Evolutionary conservation across 2,113 vertebrate genomes (phyloP), one percentile per base, ranked within the genome.

Genomic region (Lontra canadensis): DNA sequence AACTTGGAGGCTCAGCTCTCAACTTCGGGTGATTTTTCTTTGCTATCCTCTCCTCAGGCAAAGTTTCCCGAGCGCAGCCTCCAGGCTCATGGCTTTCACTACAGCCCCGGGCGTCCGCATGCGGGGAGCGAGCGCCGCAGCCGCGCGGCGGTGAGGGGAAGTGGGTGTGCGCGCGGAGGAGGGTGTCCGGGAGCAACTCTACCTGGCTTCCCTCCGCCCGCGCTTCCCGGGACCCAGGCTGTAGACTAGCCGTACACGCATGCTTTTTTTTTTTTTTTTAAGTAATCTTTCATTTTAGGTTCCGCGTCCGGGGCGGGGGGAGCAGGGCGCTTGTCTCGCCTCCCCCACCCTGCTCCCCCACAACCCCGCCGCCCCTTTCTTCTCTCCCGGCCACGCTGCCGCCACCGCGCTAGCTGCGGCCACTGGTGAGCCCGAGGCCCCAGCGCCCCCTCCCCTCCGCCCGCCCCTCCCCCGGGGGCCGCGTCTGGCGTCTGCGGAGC

Each of bases 401-500:
- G 92, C 97, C 88, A 91, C 97, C 20, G 95, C 93, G 63, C 96
- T 97, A 17, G 78, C 97, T 94, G 96, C 85, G 95, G 97, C 98
- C 98, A 97, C 97, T 97, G 42, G 97, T 95, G 98, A 97, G 98
- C 98, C 82, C 5, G 61, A 91, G 88, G 96, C 96, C 93, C 86
- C 95, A 69, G 87, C 61, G 96, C 98, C 97, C 97, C 98, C 97
- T 85, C 98, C 98, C 97, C 95, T 83, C 87, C 61, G 69, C 95
- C 96, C 90, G 92, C 94, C 97, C 97, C 97, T 98, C 97, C 98
- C 97, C 96, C 96, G 92, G 97, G 97, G 98, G 94, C 96, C 93
- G 97, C 97, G 97, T 97, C 97, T 95, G 97, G 98, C 93, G 98
- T 97, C 98, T 97, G 97, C 94, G 31, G 97, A 98, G 98, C 98